A percentile compares a stretch with the other conserved stretches of the same genome.
Conservation (phyloP, 2,113 vertebrate species). For the Talpa occidentalis region DNA sequence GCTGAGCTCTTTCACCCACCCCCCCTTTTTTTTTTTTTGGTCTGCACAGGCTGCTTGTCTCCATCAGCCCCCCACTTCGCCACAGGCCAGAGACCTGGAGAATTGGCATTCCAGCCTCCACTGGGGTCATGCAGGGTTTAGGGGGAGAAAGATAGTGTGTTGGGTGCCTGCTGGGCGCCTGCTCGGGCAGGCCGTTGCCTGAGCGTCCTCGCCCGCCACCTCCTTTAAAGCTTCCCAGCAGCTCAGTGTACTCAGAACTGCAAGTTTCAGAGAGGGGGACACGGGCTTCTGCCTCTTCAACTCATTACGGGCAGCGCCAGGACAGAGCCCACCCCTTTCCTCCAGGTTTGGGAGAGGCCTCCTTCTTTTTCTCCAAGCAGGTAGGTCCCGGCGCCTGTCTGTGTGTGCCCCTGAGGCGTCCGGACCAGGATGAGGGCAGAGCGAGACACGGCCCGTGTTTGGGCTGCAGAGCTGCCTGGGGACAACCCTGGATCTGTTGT, state of each 20-base stretch:
- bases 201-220: background rate
- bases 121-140: background rate
- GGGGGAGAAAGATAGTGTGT: background rate
- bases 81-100: background rate
- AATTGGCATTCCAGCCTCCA: background rate
- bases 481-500: conserved; percentile 1
- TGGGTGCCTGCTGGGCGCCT: background rate
- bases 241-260: background rate
- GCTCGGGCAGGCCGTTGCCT: background rate
- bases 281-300: background rate
- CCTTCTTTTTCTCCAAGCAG: background rate
- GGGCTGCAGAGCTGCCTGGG: conserved; percentile 8
- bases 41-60: background rate
- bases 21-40: background rate
- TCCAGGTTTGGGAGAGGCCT: background rate
- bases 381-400: background rate
- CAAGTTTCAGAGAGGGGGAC: background rate
- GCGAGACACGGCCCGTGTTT: background rate
- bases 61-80: background rate
- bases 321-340: background rate
- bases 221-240: background rate
- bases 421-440: background rate
- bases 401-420: background rate
- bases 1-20: background rate
- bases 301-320: background rate